These are phyloP conservation scores for Papilio helenus DNA, from an alignment of 1,140 invertebrate species.

Conservation along the genomic window DNA sequence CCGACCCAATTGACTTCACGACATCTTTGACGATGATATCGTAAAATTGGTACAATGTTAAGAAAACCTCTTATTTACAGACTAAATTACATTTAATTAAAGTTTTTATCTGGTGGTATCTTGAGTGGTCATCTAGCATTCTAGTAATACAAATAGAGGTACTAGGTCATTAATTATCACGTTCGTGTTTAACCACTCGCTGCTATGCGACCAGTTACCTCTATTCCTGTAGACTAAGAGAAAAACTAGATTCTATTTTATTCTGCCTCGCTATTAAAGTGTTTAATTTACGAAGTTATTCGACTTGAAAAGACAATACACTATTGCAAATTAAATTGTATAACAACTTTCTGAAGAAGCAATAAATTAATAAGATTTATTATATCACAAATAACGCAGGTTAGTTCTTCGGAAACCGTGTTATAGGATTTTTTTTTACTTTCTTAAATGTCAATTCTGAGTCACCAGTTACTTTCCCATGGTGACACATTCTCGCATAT, in stretches of 20 bases:
- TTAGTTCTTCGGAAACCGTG: background rate
- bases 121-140: background rate
- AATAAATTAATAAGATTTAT: background rate
- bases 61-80: too few relatives aligned
- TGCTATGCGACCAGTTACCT: conserved; percentile 2
- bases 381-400: background rate
- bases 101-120: too few relatives aligned
- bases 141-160: conserved; percentile 14
- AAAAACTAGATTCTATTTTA: background rate
- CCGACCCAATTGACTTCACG: too few relatives aligned
- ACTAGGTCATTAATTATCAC: conserved; percentile 19
- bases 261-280: background rate
- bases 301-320: background rate
- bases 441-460: background rate
- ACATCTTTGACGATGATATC: too few relatives aligned
- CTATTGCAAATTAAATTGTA: background rate
- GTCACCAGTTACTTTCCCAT: background rate
- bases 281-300: background rate
- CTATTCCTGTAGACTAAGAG: background rate
- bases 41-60: too few relatives aligned
- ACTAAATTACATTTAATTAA: too few relatives aligned
- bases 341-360: background rate
- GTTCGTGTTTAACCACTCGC: background rate
- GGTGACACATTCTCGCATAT: background rate
- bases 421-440: too few relatives aligned